Conservation (phyloP, 2,888 invertebrate genomes). For the Hirtodrosophila cameraria region DNA sequence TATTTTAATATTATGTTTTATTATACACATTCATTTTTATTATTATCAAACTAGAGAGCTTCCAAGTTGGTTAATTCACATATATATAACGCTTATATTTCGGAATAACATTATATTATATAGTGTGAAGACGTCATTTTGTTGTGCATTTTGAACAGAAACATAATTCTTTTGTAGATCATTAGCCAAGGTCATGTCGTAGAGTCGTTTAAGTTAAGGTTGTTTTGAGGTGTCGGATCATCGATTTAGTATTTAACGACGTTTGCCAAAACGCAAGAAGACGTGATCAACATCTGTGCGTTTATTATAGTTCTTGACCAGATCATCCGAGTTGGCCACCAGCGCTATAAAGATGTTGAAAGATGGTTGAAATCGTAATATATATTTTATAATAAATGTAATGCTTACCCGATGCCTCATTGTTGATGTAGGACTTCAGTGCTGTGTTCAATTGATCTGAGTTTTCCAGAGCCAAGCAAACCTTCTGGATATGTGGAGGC, state of each 20-base stretch:
- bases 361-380: neutral
- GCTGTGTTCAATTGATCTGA: slow-evolving; percentile 82
- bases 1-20: slow-evolving; percentile 35
- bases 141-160: slow-evolving; percentile 44
- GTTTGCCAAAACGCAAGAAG: slow-evolving; percentile 94
- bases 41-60: slow-evolving; percentile 73
- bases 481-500: slow-evolving; percentile 86
- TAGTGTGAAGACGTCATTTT: slow-evolving; percentile 55
- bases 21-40: slow-evolving; percentile 42
- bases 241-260: slow-evolving; percentile 85
- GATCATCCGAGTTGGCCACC: slow-evolving; percentile 82
- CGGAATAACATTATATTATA: slow-evolving; percentile 40
- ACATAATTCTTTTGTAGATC: slow-evolving; percentile 39
- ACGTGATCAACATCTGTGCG: slow-evolving; percentile 96
- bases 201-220: slow-evolving; percentile 5
- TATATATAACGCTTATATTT: slow-evolving; percentile 43
- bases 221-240: neutral
- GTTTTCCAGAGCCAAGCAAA: slow-evolving; percentile 86
- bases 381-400: neutral
- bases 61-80: slow-evolving; percentile 62
- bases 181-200: slow-evolving; percentile 42
- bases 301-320: slow-evolving; percentile 87
- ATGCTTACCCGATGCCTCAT: slow-evolving; percentile 83
- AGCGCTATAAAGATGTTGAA: slow-evolving; percentile 79
- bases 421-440: slow-evolving; percentile 83